Conservation (phyloP, 2,113 vertebrate genomes). For the Istiophorus platypterus region DNA sequence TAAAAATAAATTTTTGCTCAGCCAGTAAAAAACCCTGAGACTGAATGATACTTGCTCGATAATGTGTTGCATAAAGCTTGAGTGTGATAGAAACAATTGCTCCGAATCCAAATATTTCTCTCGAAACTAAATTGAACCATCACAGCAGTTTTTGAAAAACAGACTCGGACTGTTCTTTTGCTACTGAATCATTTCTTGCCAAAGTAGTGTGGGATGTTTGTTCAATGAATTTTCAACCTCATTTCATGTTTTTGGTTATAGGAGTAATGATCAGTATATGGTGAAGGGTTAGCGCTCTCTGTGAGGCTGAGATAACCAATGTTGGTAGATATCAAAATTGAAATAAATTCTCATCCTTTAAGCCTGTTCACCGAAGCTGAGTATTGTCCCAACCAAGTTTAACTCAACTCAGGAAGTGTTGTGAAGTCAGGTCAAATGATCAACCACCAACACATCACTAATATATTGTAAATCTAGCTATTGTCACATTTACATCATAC, state of each 20-base stretch:
- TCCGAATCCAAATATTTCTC: constrained; percentile 9
- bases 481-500: not conserved
- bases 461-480: not conserved
- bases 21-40: not conserved
- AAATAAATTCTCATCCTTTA: too few species aligned
- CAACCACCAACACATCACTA: not conserved
- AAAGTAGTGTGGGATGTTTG: not conserved
- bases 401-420: too few species aligned
- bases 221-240: not conserved
- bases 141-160: not conserved
- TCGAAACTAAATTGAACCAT: not conserved
- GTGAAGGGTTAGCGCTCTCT: not conserved
- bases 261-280: not conserved
- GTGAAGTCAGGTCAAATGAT: too few species aligned
- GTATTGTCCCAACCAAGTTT: too few species aligned
- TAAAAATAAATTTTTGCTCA: constrained; percentile 17
- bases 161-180: not conserved
- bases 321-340: too few species aligned
- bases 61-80: constrained; percentile 4
- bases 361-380: too few species aligned
- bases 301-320: not conserved
- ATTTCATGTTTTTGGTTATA: not conserved
- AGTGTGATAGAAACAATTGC: not conserved
- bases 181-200: not conserved
- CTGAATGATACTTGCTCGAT: constrained; percentile 11